A percentile compares a stretch with the other conserved stretches of the same genome.
These are phyloP conservation scores for Saiga tatarica DNA, from an alignment of 2,113 vertebrate species.

Conservation along the genomic window DNA sequence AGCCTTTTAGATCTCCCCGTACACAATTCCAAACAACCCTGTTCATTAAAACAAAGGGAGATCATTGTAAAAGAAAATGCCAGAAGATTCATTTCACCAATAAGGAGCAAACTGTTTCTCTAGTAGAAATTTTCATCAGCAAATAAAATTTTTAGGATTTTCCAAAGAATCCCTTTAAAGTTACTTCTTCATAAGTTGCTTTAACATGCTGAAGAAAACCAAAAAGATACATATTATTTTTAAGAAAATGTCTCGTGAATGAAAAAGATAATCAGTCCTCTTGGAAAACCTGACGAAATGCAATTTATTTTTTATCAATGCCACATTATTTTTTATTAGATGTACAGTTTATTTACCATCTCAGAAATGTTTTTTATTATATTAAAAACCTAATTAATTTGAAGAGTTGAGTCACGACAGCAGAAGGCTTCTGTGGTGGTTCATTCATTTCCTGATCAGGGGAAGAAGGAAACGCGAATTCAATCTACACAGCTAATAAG, in stretches of 20 bases:
- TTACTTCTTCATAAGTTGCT: neutral
- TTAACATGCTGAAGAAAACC: neutral
- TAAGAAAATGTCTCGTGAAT: neutral
- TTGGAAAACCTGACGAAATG: conserved; percentile 11
- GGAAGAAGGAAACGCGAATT: neutral
- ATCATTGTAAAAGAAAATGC: neutral
- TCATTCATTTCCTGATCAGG: neutral
- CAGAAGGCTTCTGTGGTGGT: neutral
- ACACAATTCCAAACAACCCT: neutral
- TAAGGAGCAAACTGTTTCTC: neutral
- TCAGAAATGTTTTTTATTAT: neutral
- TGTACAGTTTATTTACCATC: neutral
- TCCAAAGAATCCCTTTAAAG: neutral
- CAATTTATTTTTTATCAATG: neutral
- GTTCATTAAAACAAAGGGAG: neutral
- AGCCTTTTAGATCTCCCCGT: neutral
- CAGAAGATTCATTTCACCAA: neutral
- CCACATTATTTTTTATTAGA: conserved; percentile 3
- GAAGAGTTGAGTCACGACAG: neutral
- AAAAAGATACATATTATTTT: neutral
- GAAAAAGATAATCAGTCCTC: neutral
- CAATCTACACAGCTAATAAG: neutral
- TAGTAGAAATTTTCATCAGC: neutral
- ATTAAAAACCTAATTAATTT: neutral
- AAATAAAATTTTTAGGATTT: conserved; percentile 26